Conservation (phyloP, 2,797 vertebrate genomes). For the Falco rusticolus region DNA sequence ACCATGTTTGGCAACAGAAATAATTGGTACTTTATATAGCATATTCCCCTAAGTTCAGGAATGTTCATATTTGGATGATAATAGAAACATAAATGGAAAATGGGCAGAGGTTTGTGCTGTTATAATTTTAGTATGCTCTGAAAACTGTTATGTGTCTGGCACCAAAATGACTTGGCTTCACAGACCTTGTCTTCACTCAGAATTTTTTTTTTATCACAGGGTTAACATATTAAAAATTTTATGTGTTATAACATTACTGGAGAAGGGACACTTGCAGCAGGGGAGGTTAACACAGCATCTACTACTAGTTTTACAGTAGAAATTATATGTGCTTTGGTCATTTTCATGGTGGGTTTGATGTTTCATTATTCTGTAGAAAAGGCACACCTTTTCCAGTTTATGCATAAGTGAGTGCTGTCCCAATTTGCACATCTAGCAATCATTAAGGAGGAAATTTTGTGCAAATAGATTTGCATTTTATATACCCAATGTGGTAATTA, state of each 20-base stretch:
- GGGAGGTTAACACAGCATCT: background rate
- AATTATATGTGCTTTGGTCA: background rate
- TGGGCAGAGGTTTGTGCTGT: background rate
- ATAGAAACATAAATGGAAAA: background rate
- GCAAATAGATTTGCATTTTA: background rate
- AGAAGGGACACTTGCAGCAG: background rate
- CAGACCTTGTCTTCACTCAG: background rate
- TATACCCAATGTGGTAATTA: background rate
- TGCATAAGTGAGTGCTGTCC: background rate
- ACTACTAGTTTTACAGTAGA: background rate
- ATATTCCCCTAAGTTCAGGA: background rate
- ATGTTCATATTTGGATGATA: background rate
- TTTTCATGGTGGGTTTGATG: background rate
- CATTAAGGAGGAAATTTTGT: background rate
- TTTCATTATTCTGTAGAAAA: background rate
- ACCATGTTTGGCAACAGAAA: background rate
- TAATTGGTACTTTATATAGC: background rate
- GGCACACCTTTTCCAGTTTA: background rate
- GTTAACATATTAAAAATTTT: background rate
- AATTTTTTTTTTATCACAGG: background rate
- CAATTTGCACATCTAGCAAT: background rate
- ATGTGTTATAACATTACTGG: background rate
- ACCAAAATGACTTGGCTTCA: background rate
- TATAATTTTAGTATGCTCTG: conserved; percentile 5
- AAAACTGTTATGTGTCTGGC: background rate